phyloP scores from a whole-genome alignment of 2,113 vertebrate genomes.

The Mesocricetus auratus region DNA sequence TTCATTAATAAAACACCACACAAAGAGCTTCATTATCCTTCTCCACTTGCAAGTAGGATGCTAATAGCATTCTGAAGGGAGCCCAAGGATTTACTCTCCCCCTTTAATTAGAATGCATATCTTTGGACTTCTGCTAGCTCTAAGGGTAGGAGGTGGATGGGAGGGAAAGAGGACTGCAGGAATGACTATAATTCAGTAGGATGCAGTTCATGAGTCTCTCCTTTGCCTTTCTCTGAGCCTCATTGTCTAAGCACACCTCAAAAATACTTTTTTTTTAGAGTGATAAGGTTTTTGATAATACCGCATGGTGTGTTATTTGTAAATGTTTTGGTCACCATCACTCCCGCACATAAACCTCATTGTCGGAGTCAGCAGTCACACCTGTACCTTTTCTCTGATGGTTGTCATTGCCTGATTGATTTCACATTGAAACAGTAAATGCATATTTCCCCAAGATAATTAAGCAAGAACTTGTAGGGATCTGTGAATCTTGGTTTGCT shows the following conservation, averaged over 20 bases:
- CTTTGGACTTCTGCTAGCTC: conserved; percentile 61
- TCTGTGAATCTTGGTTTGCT: not conserved
- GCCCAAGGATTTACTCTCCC: not conserved
- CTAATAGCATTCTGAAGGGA: conserved; percentile 46
- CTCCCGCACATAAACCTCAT: not conserved
- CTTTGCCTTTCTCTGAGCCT: not conserved
- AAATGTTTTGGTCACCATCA: not conserved
- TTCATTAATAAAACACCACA: conserved; percentile 69
- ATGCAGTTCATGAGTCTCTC: not conserved
- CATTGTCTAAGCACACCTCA: not conserved
- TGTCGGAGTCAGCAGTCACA: not conserved
- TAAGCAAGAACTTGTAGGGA: not conserved
- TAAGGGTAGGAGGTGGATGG: not conserved
- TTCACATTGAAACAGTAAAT: conserved; percentile 14
- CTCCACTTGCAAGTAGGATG: conserved; percentile 55
- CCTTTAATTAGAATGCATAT: not conserved
- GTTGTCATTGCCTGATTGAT: not conserved
- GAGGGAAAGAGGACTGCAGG: not conserved
- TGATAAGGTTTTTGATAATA: not conserved
- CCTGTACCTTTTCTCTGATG: not conserved
- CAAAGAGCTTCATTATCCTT: conserved; percentile 63
- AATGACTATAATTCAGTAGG: not conserved
- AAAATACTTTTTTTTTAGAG: not conserved
- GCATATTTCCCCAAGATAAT: not conserved
- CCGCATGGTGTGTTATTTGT: not conserved